These are phyloP conservation scores for Hyperoplus lanceolatus DNA, from an alignment of 2,797 vertebrate species.

Conservation along the genomic window DNA sequence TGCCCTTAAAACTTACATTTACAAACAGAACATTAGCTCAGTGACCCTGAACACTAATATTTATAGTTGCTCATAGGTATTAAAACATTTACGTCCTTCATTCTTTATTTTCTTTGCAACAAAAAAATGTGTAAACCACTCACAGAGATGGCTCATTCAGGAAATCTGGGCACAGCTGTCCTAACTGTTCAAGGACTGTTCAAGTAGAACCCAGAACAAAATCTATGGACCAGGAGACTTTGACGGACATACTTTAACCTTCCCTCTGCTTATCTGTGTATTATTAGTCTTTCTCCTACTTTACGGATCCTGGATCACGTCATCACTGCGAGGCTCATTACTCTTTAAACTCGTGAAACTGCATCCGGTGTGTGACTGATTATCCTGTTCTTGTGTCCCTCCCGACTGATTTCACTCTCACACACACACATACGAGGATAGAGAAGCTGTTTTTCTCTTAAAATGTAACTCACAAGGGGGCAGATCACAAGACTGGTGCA, in stretches of 20 bases:
- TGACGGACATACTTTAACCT: background rate
- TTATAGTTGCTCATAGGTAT: background rate
- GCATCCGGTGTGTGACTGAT: constrained; percentile 37
- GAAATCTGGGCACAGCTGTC: background rate
- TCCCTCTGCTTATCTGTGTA: background rate
- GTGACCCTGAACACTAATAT: background rate
- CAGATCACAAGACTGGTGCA: constrained; percentile 62
- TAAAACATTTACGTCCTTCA: background rate
- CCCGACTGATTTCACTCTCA: no score
- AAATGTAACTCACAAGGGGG: constrained; percentile 61
- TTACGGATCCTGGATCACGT: background rate
- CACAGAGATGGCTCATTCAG: background rate
- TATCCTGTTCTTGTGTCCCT: constrained; percentile 14
- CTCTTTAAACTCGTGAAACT: constrained; percentile 25
- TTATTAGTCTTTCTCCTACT: background rate
- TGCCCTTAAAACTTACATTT: background rate
- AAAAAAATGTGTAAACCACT: background rate
- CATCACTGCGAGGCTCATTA: background rate
- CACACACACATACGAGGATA: no score
- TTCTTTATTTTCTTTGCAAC: constrained; percentile 3
- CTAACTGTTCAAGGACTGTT: background rate
- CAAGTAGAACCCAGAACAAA: background rate
- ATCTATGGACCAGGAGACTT: background rate
- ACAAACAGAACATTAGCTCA: background rate
- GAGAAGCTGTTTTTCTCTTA: constrained; percentile 52